phyloP scores from a whole-genome alignment of 2,797 vertebrate species.

The Mionectes olivaceus region DNA sequence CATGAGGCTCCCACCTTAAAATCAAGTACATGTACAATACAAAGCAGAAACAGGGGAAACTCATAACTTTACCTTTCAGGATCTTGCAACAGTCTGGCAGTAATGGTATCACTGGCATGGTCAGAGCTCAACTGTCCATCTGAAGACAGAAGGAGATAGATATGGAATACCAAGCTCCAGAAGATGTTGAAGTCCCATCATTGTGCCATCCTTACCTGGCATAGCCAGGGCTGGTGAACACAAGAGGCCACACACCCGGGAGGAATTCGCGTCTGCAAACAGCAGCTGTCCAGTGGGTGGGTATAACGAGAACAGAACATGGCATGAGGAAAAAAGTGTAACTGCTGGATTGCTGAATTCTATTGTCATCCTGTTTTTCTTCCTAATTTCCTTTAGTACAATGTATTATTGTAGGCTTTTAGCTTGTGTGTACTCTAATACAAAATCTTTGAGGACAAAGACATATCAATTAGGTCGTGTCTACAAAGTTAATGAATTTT shows the following conservation, averaged over 20 bases:
- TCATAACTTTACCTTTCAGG: neutral
- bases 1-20: fast-evolving
- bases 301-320: neutral
- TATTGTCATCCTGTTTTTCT: neutral
- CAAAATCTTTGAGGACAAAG: neutral
- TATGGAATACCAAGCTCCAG: neutral
- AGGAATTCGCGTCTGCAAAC: neutral
- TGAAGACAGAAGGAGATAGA: neutral
- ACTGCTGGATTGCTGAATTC: neutral
- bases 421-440: neutral
- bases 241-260: fast-evolving
- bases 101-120: fast-evolving
- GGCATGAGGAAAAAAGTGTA: neutral
- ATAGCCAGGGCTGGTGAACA: neutral
- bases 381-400: neutral
- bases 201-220: neutral
- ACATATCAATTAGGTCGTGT: neutral
- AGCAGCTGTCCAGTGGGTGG: neutral
- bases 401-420: neutral
- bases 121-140: neutral
- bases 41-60: neutral
- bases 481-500: neutral
- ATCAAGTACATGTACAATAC: neutral
- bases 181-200: neutral
- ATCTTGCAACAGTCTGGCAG: neutral